phyloP scores from a whole-genome alignment of 1,140 invertebrate genomes.

The Cardiocondyla obscurior region DNA sequence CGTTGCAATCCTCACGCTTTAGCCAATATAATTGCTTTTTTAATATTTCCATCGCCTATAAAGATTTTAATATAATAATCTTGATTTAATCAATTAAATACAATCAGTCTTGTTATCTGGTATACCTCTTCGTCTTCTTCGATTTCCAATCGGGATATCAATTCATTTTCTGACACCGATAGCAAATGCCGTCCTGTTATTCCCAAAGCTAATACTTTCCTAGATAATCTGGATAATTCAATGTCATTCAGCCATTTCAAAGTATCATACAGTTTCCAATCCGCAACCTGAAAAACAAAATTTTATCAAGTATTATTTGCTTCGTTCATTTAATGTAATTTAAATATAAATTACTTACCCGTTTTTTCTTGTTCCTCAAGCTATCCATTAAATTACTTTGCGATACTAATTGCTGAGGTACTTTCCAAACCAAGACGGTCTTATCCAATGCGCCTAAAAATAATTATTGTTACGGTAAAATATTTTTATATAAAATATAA shows the following conservation, averaged over 20 bases:
- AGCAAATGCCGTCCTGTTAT: slow-evolving; percentile 87
- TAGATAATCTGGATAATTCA: slow-evolving; percentile 83
- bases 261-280: slow-evolving; percentile 87
- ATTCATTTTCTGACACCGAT: slow-evolving; percentile 83
- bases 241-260: slow-evolving; percentile 87
- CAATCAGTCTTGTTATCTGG: neutral
- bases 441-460: slow-evolving; percentile 84
- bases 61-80: neutral
- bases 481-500: neutral
- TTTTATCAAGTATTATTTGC: neutral
- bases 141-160: slow-evolving; percentile 84
- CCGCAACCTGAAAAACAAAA: slow-evolving; percentile 72
- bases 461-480: neutral
- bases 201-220: slow-evolving; percentile 82
- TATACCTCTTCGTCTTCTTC: slow-evolving; percentile 74
- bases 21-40: slow-evolving; percentile 84
- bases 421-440: slow-evolving; percentile 84
- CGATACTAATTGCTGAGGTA: slow-evolving; percentile 84
- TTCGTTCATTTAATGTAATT: neutral
- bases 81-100: neutral
- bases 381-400: slow-evolving; percentile 77
- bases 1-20: slow-evolving; percentile 78
- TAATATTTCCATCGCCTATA: slow-evolving; percentile 71
- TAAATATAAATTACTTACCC: slow-evolving; percentile 60
- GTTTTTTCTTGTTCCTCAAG: slow-evolving; percentile 75